These are phyloP conservation scores for Cassiopea andromeda DNA, from an alignment of 30 jellyfish, hydroid and myxozoan genomes.

Conservation along the genomic window DNA sequence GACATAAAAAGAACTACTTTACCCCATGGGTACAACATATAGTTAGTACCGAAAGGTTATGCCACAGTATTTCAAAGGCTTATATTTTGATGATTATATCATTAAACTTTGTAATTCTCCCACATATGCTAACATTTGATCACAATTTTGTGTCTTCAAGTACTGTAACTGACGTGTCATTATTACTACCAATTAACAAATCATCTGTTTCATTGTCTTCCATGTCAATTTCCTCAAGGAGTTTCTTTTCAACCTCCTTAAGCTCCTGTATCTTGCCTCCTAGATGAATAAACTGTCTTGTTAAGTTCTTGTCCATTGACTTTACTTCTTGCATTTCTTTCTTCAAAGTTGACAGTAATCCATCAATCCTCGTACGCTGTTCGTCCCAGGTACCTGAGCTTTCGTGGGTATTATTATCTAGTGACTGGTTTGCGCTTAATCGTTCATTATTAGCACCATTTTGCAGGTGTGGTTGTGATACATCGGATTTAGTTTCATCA, in stretches of 20 bases:
- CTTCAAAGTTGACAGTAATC: conserved; percentile 70
- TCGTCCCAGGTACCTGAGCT: conserved; percentile 73
- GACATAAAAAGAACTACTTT: too few species aligned
- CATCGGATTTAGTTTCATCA: background rate
- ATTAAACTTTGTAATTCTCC: too few species aligned
- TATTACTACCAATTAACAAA: background rate
- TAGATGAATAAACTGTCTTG: conserved; percentile 88
- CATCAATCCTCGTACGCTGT: conserved; percentile 79
- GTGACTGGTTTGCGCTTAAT: background rate
- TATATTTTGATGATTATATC: too few species aligned
- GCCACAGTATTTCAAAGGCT: too few species aligned
- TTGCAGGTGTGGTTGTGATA: background rate
- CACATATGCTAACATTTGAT: background rate
- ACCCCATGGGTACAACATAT: too few species aligned
- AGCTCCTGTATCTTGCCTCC: conserved; percentile 88
- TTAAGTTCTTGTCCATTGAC: conserved; percentile 83
- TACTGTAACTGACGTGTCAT: conserved; percentile 21
- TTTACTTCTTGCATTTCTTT: conserved; percentile 83
- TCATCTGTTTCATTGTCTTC: conserved; percentile 46
- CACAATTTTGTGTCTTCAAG: conserved; percentile 53
- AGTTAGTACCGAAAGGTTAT: too few species aligned
- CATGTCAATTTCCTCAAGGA: conserved; percentile 42
- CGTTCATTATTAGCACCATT: conserved; percentile 23
- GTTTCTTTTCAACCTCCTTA: conserved; percentile 64
- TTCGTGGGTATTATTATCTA: background rate